phyloP scores from a whole-genome alignment of 30 jellyfish, hydroid and myxozoan species.

The Chrysaora quinquecirrha region DNA sequence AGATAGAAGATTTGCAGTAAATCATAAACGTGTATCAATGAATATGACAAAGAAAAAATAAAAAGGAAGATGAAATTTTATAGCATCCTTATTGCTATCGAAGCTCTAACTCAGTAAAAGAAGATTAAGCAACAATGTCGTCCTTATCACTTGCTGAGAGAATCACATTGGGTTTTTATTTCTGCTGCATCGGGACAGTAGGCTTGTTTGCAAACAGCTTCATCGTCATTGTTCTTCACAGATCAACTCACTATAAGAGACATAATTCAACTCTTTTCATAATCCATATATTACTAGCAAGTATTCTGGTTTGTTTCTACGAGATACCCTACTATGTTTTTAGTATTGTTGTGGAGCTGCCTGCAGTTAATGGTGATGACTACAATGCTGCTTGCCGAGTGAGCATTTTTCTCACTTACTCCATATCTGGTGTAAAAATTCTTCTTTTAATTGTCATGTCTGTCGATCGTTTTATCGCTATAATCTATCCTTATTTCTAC shows the following conservation, averaged over 20 bases:
- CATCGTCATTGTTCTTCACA: slow-evolving; percentile 1
- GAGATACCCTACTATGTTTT: slow-evolving; percentile 33
- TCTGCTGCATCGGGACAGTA: slow-evolving; percentile 17
- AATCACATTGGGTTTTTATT: neutral
- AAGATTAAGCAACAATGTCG: too few species aligned
- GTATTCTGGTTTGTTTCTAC: slow-evolving; percentile 27
- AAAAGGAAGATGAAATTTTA: too few species aligned
- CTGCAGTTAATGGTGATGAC: neutral
- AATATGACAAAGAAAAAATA: too few species aligned
- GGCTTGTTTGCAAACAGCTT: slow-evolving; percentile 32
- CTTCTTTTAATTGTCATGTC: slow-evolving; percentile 26
- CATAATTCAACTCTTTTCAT: slow-evolving; percentile 31
- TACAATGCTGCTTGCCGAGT: slow-evolving; percentile 23
- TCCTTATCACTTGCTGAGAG: slow-evolving; percentile 22
- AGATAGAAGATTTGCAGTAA: too few species aligned
- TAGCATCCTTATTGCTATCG: too few species aligned
- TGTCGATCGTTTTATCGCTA: slow-evolving; percentile 34
- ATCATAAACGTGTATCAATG: too few species aligned
- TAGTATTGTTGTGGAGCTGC: slow-evolving; percentile 12
- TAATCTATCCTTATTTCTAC: slow-evolving; percentile 31
- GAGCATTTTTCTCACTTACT: slow-evolving; percentile 17
- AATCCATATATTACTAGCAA: slow-evolving; percentile 15
- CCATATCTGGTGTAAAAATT: slow-evolving; percentile 21
- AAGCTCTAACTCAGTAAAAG: too few species aligned
- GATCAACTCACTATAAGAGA: slow-evolving; percentile 6